These are phyloP conservation scores for Drosophila meridiana DNA, from an alignment of 2,888 invertebrate species.

Conservation along the genomic window DNA sequence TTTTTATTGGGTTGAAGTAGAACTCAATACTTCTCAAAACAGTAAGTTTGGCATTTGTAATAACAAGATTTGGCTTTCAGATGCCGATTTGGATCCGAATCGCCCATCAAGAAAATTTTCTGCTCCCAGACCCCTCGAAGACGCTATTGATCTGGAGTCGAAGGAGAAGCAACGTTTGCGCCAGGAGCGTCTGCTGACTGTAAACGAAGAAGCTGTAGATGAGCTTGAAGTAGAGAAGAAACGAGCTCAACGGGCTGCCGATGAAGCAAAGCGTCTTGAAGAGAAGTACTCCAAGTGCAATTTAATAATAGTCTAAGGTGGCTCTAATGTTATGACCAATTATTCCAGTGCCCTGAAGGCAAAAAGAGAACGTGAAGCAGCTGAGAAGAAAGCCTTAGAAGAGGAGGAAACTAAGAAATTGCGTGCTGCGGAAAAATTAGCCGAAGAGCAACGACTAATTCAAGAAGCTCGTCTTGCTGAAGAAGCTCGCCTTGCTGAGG, in stretches of 20 bases:
- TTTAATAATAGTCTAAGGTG: not conserved
- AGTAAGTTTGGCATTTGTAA: conserved; percentile 1
- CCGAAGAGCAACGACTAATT: conserved; percentile 7
- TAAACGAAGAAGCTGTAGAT: conserved; percentile 83
- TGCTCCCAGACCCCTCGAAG: conserved; percentile 87
- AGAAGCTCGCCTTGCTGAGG: conserved; percentile 79
- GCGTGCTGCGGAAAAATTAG: conserved; percentile 80
- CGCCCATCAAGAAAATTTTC: conserved; percentile 90
- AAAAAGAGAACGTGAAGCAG: conserved; percentile 86
- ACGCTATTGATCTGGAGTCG: conserved; percentile 86
- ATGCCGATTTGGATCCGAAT: conserved; percentile 88
- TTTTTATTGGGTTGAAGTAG: not conserved
- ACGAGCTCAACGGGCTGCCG: conserved; percentile 86
- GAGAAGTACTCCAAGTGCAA: conserved; percentile 72
- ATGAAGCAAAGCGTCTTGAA: conserved; percentile 86
- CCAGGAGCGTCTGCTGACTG: conserved; percentile 87
- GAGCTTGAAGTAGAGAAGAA: conserved; percentile 85
- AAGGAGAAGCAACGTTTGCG: conserved; percentile 88
- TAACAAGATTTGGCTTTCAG: conserved; percentile 57
- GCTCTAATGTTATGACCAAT: not conserved
- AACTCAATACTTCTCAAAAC: not conserved
- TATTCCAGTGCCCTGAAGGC: conserved; percentile 86
- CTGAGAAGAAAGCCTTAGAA: conserved; percentile 83
- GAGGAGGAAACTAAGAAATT: conserved; percentile 82
- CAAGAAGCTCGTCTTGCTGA: conserved; percentile 84